These are phyloP conservation scores for Bathynomus jamesi DNA, from an alignment of 1,140 invertebrate genomes.

Conservation along the genomic window DNA sequence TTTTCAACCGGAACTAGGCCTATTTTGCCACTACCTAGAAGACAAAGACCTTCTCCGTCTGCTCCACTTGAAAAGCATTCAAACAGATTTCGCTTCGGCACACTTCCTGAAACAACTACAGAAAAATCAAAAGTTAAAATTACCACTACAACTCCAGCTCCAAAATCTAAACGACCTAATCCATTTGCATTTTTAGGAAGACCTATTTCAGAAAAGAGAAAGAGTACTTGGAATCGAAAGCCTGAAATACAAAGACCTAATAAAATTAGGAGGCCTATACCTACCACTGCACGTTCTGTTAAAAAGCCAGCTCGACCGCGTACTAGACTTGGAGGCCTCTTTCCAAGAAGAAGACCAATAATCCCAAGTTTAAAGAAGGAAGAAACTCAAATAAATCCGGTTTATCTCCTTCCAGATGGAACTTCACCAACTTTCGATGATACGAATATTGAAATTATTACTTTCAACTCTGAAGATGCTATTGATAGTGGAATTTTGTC, in stretches of 20 bases:
- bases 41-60: not conserved
- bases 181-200: conserved; percentile 4
- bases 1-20: conserved; percentile 44
- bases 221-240: not conserved
- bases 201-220: not conserved
- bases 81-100: not conserved
- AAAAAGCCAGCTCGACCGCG: not conserved
- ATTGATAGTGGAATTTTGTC: not conserved
- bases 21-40: conserved; percentile 1
- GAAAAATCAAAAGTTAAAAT: conserved; percentile 42
- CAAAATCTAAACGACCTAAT: conserved; percentile 18
- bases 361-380: conserved; percentile 29
- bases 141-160: conserved; percentile 51
- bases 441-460: conserved; percentile 8
- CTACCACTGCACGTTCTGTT: not conserved
- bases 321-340: not conserved
- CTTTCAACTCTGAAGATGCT: conserved; percentile 10
- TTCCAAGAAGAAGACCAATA: conserved; percentile 23
- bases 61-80: not conserved
- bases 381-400: conserved; percentile 11
- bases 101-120: not conserved
- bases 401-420: conserved; percentile 17
- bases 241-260: not conserved
- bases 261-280: not conserved
- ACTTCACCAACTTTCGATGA: not conserved